Base-by-base conservation (phyloP, 1,140 invertebrate species). In the Acromyrmex heyeri region DNA sequence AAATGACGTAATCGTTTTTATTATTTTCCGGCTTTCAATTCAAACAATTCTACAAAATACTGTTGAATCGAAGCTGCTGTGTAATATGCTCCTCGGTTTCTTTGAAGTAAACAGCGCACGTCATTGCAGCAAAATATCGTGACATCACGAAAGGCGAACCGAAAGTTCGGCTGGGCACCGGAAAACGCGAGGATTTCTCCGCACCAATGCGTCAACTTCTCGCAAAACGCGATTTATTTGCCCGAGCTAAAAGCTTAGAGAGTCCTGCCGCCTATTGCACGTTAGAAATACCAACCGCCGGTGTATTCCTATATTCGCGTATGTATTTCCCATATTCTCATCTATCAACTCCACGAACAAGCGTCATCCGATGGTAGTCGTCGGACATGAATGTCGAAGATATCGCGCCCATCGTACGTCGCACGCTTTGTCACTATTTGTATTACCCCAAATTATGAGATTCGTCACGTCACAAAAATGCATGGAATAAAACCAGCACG, bases 161-260 rank as follows among this genome's bases (percentile, higher is more conserved):
- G 64, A 88, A 72, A 57, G 38, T 50, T 65, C 16, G 44, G 61
- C 34, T 34, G 76, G 50, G 21, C 53, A 64, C 27, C 53, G 50
- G 27, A 67, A 73, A 86, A 65, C 48, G 78, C 38, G 81, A 53
- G 67, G 70, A 90, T 88, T 88, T 88, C 86, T 90, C 83, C 78
- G 64, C 27, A 78, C n/a, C 78, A 86, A 72, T 75, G 73, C 38
- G 21, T 78, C 77, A 82, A 73, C 85, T 87, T 79, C 62, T 89
- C 59, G 89, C 86, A 87, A 89, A 59, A 86, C 75, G 62, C 88
- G 89, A 90, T 90, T 90, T 90, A 90, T 90, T 90, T 90, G 89
- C 88, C 88, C 62, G 79, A 64, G 76, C 89, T 90, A 90, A 90
- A 90, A 90, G 89, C 89, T 90, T 90, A 44, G 88, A 90, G 89